Conservation (phyloP, 1,140 invertebrate species). For the Pissodes strobi region DNA sequence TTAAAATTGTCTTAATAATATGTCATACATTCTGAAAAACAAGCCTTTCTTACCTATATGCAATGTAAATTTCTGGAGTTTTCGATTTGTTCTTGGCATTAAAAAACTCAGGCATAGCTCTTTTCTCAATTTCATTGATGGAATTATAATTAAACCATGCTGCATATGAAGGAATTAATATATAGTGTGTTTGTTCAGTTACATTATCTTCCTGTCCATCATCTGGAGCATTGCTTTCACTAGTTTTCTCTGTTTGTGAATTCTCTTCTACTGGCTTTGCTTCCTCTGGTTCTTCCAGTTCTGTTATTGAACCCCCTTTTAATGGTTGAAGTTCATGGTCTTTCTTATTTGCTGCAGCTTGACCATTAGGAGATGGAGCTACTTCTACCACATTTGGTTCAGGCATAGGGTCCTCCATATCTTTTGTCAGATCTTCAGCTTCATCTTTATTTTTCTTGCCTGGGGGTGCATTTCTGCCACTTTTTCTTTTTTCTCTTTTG, state of each 20-base stretch:
- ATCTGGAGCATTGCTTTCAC: conserved; percentile 64
- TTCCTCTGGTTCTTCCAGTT: conserved; percentile 72
- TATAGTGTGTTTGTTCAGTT: conserved; percentile 98
- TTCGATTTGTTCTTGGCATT: conserved; percentile 99
- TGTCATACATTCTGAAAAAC: too few species aligned
- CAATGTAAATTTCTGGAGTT: conserved; percentile 96
- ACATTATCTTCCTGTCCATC: conserved; percentile 93
- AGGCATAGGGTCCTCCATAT: conserved; percentile 77
- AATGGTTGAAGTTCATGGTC: conserved; percentile 76
- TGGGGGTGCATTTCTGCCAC: conserved; percentile 11
- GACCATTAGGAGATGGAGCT: conserved; percentile 57
- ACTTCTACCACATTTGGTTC: conserved; percentile 84
- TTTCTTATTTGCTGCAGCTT: conserved; percentile 60
- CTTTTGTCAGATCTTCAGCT: conserved; percentile 83
- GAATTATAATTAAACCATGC: conserved; percentile 99
- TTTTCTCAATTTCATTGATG: conserved; percentile 94
- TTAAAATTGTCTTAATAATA: too few species aligned
- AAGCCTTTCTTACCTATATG: conserved; percentile 79
- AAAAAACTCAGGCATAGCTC: conserved; percentile 97
- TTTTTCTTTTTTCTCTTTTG: conserved; percentile 12
- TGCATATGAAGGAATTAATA: conserved; percentile 97
- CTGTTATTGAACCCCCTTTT: conserved; percentile 75
- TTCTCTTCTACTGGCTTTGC: conserved; percentile 59
- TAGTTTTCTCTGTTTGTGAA: conserved; percentile 63
- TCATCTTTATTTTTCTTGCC: conserved; percentile 60